These are phyloP conservation scores for Ectropis grisescens DNA, from an alignment of 1,140 invertebrate species.

Conservation along the genomic window DNA sequence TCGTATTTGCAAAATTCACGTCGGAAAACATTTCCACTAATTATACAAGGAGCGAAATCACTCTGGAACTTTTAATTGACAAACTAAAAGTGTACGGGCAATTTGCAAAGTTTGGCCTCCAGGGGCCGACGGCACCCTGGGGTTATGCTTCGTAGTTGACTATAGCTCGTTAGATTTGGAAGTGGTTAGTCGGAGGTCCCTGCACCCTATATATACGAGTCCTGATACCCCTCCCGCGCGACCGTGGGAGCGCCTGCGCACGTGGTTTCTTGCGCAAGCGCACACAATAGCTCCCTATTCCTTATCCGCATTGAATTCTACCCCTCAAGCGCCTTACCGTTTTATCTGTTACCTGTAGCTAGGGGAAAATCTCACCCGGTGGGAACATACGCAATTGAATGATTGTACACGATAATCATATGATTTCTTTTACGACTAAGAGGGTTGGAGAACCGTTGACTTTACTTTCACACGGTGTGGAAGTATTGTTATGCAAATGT, in stretches of 20 bases:
- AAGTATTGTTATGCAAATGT: slow-evolving; percentile 34
- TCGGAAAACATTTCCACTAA: slow-evolving; percentile 5
- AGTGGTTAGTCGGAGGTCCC: slow-evolving; percentile 25
- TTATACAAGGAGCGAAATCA: slow-evolving; percentile 43
- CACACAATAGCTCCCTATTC: slow-evolving; percentile 52
- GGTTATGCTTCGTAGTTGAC: too few relatives aligned
- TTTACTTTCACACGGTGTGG: slow-evolving; percentile 53
- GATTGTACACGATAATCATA: slow-evolving; percentile 40
- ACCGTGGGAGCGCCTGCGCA: slow-evolving; percentile 57
- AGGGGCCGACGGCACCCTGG: slow-evolving; percentile 42
- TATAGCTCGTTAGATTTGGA: slow-evolving; percentile 31
- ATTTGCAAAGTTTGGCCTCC: slow-evolving; percentile 11
- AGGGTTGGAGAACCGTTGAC: slow-evolving; percentile 28
- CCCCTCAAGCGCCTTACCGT: slow-evolving; percentile 54
- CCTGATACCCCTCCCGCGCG: slow-evolving; percentile 31
- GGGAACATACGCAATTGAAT: slow-evolving; percentile 55
- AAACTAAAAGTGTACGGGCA: slow-evolving; percentile 26
- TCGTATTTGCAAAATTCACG: too few relatives aligned
- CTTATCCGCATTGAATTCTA: slow-evolving; percentile 50
- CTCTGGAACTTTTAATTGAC: slow-evolving; percentile 38
- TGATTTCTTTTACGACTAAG: slow-evolving; percentile 32
- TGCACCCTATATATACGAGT: slow-evolving; percentile 40
- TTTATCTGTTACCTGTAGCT: slow-evolving; percentile 57
- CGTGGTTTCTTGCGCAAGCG: slow-evolving; percentile 58
- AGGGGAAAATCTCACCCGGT: slow-evolving; percentile 54